phyloP scores from a whole-genome alignment of 1,140 invertebrate species.

The Conus ventricosus region DNA sequence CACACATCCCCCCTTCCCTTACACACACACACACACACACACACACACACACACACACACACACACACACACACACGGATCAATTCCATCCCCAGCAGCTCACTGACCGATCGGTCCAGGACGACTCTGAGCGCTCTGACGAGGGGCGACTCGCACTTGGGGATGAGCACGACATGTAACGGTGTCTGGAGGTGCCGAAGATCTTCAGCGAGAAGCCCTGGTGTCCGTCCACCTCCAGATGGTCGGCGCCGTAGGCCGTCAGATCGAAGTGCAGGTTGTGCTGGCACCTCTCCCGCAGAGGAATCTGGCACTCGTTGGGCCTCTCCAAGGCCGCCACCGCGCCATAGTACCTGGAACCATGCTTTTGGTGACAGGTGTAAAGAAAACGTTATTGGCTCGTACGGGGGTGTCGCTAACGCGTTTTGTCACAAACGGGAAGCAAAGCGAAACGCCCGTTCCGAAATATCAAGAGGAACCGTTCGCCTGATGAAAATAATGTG shows the following conservation, averaged over 20 bases:
- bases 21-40: too few relatives aligned
- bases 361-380: background rate
- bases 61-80: constrained; percentile 4
- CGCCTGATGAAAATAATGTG: too few relatives aligned
- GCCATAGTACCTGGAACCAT: constrained; percentile 55
- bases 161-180: constrained; percentile 67
- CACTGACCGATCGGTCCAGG: constrained; percentile 71
- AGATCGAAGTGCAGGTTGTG: constrained; percentile 71
- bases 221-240: constrained; percentile 51
- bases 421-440: too few relatives aligned
- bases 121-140: constrained; percentile 66
- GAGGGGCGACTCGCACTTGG: constrained; percentile 65
- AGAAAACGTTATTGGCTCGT: too few relatives aligned
- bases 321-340: constrained; percentile 68
- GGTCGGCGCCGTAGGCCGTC: constrained; percentile 62
- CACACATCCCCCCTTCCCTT: background rate
- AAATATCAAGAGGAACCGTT: too few relatives aligned
- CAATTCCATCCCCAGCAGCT: background rate
- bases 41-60: too few relatives aligned
- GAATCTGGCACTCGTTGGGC: constrained; percentile 60
- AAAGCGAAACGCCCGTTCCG: too few relatives aligned
- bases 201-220: constrained; percentile 70
- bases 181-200: constrained; percentile 66
- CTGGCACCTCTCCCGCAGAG: constrained; percentile 61
- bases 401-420: too few relatives aligned